These are phyloP conservation scores for Ophioninae sp. DNA, from an alignment of 2,888 invertebrate species.

Conservation along the genomic window DNA sequence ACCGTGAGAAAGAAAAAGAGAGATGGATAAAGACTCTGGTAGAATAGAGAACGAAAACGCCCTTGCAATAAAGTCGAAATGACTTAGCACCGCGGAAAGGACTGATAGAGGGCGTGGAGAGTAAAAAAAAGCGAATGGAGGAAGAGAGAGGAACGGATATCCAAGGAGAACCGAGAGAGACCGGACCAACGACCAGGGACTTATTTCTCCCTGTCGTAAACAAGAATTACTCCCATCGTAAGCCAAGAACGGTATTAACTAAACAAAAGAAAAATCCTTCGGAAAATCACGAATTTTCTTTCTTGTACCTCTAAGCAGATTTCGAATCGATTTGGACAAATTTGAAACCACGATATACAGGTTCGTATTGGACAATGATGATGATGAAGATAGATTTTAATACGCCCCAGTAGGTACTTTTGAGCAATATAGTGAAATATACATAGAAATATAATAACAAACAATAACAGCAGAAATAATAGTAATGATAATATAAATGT, in stretches of 20 bases:
- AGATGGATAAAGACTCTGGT: conserved; percentile 51
- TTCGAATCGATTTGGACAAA: neutral
- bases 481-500: too few species aligned
- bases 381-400: too few species aligned
- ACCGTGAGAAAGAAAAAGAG: conserved; percentile 42
- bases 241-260: neutral
- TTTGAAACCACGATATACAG: neutral
- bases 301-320: neutral
- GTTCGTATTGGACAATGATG: neutral
- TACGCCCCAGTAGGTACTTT: too few species aligned
- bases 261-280: conserved; percentile 4
- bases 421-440: too few species aligned
- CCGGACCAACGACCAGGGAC: neutral
- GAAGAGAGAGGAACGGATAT: neutral
- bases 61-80: conserved; percentile 77
- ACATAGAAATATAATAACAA: too few species aligned
- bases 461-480: too few species aligned
- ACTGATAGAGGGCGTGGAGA: conserved; percentile 43
- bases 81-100: conserved; percentile 69
- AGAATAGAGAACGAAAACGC: conserved; percentile 68
- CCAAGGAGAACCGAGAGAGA: conserved; percentile 11
- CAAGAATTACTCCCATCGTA: conserved; percentile 30
- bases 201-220: conserved; percentile 32
- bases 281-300: conserved; percentile 24
- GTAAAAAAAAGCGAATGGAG: conserved; percentile 3